Evolutionary conservation across 1,140 invertebrate species (phyloP), one percentile per base, ranked within the genome.

Genomic region (Rhyzopertha dominica): DNA sequence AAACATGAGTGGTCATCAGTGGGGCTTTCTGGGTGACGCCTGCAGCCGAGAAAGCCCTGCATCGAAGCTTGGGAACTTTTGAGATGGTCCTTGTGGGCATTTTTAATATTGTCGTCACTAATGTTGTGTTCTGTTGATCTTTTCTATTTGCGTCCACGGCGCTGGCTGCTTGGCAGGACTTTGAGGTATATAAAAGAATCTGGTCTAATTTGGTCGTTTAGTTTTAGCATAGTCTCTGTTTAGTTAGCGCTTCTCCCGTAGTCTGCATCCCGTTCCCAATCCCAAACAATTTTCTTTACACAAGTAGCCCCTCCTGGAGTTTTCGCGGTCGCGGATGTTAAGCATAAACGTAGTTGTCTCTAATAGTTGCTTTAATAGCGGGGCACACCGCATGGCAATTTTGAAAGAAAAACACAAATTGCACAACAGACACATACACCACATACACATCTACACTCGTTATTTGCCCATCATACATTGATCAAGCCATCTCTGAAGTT

Each of bases 61-160:
- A 4, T 38, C 34, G 46, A 71, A 75, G 74, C 73, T 78, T 84
- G 84, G 84, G 87, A 89, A 88, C 87, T 91, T 91, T 91, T 91
- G 89, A 91, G 88, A 91, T 92, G 89, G 88, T 91, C 88, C 88
- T 90, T 88, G 81, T 58, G 49, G 36, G 49, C 36, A 35, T 53
- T 25, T 47, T 23, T 29, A 10, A 13, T 4, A 5, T 29, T 39
- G 47, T 47, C 54, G 46, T 53, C 46, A 56, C 50, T 53, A 53
- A 53, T 56, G 46, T 58, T 61, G 52, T 54, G 47, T 53, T 61
- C 49, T 55, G 43, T 61, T 61, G 50, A 57, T 59, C 43, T 56
- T 53, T 62, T 74, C 70, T 66, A 69, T 51, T 40, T 46, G 34
- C 61, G 55, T 58, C 58, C 58, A 54, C n/a, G n/a, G 42, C 50